Base-by-base conservation (phyloP, 2,797 vertebrate genomes). In the Erethizon dorsatum region DNA sequence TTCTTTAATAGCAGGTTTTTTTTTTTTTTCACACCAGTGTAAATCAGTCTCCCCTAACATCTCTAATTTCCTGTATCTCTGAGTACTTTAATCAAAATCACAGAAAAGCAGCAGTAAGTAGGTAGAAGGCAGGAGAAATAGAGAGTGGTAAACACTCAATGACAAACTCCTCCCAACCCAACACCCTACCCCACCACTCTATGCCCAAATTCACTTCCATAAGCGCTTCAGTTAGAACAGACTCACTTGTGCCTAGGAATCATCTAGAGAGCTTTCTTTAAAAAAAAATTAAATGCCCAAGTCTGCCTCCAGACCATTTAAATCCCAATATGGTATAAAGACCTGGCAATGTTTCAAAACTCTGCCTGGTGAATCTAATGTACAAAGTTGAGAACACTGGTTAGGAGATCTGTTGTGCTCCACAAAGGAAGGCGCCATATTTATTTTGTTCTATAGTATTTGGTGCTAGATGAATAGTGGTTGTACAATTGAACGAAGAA, bases 121-220 rank as follows among this genome's bases (percentile, higher is more conserved):
- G 9, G 1, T 56, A 82, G 59, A 45, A 61, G 18, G 5, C 5
- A 57, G 18, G 1, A 22, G 1, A 28, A 6, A 12, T 13, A 7
- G 56, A 82, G 83, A 26, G 5, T 4, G 33, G 1, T 24, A 79
- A 91, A 78, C 5, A 45, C 2, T 45, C 45, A 80, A 54, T n/a
- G 52, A 96, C 45, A 1, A 26, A 45, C 33, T 63, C 6, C 2
- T 50, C 22, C 10, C 18, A 45, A 24, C 14, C 17, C 6, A 56
- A 52, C n/a, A 78, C 20, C 7, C 5, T 11, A 0, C 3, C 56
- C 15, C 3, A 33, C 6, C 5, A 1, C 18, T 17, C 1, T 8
- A 12, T 50, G 14, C 15, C 5, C 3, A n/a, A 8, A n/a, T 24
- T 0, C 4, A 1, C 6, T 37, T 41, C 12, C 2, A n/a, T 84